phyloP scores from a whole-genome alignment of 2,888 invertebrate genomes.

The Nebria brevicollis region DNA sequence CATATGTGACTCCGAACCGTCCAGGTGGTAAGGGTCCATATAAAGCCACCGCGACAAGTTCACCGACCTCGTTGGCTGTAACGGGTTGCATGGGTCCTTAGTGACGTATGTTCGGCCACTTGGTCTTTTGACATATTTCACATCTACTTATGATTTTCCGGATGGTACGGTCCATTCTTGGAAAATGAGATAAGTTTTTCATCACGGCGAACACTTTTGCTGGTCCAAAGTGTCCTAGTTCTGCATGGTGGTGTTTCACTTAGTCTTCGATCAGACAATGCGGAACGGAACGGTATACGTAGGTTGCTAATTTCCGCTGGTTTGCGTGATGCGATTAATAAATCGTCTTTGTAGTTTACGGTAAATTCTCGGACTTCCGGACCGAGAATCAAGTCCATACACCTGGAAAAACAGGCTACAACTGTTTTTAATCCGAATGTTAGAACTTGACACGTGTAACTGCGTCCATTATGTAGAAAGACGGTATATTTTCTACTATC shows the following conservation, averaged over 20 bases:
- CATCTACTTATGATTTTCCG: conserved; percentile 19
- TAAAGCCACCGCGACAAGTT: conserved; percentile 25
- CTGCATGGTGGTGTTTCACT: background rate
- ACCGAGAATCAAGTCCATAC: conserved; percentile 51
- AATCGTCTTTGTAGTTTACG: too few relatives aligned
- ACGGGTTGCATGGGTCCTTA: conserved; percentile 10
- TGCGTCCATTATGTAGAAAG: conserved; percentile 49
- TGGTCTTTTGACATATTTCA: conserved; percentile 36
- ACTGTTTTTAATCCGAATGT: conserved; percentile 54
- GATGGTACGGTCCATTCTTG: conserved; percentile 15
- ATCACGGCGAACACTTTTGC: background rate
- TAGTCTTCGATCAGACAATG: background rate
- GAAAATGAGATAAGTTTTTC: background rate
- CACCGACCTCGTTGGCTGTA: background rate
- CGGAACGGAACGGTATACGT: background rate
- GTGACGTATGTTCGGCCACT: conserved; percentile 13
- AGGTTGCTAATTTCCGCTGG: background rate
- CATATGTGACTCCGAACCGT: background rate
- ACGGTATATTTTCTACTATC: conserved; percentile 50
- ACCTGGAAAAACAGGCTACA: conserved; percentile 51
- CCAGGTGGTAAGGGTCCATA: conserved; percentile 27
- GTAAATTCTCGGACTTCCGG: too few relatives aligned
- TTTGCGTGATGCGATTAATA: too few relatives aligned
- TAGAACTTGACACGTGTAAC: conserved; percentile 54
- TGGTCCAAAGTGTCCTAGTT: conserved; percentile 11